phyloP scores from a whole-genome alignment of 1,140 invertebrate species.

The Forficula auricularia region DNA sequence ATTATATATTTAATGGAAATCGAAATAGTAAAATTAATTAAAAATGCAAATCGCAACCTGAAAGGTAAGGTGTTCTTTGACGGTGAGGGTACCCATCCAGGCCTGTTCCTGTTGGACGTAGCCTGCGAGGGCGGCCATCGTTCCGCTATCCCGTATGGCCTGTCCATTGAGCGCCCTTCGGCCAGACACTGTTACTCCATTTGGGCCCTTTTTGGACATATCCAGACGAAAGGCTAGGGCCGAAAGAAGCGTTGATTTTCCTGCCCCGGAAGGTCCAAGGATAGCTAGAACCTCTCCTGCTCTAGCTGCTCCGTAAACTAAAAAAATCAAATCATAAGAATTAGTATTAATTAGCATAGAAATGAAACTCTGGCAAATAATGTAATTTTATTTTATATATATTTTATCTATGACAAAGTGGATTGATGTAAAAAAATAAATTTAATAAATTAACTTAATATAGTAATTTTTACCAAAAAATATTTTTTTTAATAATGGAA shows the following conservation, averaged over 20 bases:
- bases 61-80: constrained; percentile 75
- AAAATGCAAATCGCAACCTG: constrained; percentile 32
- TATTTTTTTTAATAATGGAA: no score
- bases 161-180: constrained; percentile 51
- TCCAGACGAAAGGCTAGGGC: constrained; percentile 63
- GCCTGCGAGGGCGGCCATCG: constrained; percentile 55
- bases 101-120: constrained; percentile 92
- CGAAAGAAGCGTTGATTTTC: constrained; percentile 90
- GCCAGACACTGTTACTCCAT: constrained; percentile 43
- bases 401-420: no score
- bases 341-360: no score
- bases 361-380: no score
- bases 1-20: constrained; percentile 1
- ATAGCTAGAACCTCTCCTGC: constrained; percentile 81
- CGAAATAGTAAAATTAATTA: background rate
- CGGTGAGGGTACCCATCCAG: constrained; percentile 85
- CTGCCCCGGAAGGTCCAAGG: constrained; percentile 86
- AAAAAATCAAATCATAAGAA: no score
- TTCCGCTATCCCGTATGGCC: constrained; percentile 26
- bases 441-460: no score
- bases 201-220: constrained; percentile 38
- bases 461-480: no score
- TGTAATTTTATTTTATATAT: no score
- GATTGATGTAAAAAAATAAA: no score
- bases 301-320: constrained; percentile 48